A percentile compares a stretch with the other conserved stretches of the same genome.
These are phyloP conservation scores for Cichlasoma orientale DNA, from an alignment of 2,797 vertebrate genomes.

Conservation along the genomic window DNA sequence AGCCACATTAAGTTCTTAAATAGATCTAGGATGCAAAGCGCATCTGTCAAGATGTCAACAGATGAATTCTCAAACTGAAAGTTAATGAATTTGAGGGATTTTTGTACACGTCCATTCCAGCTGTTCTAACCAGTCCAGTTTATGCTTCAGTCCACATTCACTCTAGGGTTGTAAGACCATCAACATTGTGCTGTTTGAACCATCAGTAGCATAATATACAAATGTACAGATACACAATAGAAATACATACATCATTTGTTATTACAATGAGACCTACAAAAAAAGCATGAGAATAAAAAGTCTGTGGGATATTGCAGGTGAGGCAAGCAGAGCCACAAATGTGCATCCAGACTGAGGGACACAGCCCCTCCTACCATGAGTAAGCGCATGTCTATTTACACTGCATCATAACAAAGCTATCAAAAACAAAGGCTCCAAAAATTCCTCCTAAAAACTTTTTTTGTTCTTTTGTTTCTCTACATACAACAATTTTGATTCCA, in stretches of 20 bases:
- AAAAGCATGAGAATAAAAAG: constrained; percentile 88
- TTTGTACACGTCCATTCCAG: constrained; percentile 45
- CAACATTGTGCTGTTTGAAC: constrained; percentile 95
- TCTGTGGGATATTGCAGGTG: constrained; percentile 88
- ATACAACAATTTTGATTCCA: constrained; percentile 87
- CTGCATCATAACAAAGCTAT: constrained; percentile 84
- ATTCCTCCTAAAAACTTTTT: constrained; percentile 91
- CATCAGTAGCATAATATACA: constrained; percentile 91
- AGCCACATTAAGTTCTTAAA: constrained; percentile 49
- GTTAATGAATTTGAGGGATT: constrained; percentile 32
- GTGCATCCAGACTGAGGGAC: constrained; percentile 75
- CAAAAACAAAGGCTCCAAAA: constrained; percentile 91
- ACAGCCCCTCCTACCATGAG: constrained; percentile 80
- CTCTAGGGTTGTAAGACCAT: constrained; percentile 83
- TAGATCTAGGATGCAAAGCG: constrained; percentile 36
- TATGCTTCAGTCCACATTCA: constrained; percentile 58
- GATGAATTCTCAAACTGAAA: constrained; percentile 48
- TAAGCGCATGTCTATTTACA: constrained; percentile 90
- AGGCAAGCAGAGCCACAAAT: constrained; percentile 82
- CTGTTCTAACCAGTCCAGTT: constrained; percentile 45
- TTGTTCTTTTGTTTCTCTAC: constrained; percentile 87
- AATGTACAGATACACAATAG: constrained; percentile 93
- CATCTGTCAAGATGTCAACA: constrained; percentile 40
- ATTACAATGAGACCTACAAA: constrained; percentile 97
- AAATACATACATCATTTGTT: constrained; percentile 92